Evolutionary conservation across 2,113 vertebrate genomes (phyloP), one percentile per base, ranked within the genome.

Genomic region (Gymnobelideus leadbeateri): DNA sequence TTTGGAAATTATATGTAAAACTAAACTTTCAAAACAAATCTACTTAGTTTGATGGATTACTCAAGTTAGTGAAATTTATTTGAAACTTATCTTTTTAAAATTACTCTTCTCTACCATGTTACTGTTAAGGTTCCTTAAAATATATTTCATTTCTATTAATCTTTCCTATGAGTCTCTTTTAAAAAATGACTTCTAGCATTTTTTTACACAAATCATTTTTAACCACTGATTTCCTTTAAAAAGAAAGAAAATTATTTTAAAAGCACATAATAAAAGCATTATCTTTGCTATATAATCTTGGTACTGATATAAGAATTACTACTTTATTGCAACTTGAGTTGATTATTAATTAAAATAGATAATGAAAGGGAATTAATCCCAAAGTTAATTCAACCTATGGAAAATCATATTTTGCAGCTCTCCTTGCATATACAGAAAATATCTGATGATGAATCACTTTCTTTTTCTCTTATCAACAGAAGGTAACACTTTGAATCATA

Each of bases 121-220:
- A 96, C 93, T 95, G 90, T 91, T 91, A 54, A 93, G 31, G 54
- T 89, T n/a, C 57, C 93, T 95, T 89, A 96, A 55, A 95, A 97
- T 92, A 84, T 21, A 77, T 92, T 90, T 43, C 91, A 90, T 92
- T 92, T 37, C 77, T 51, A 68, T 61, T 89, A 89, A 89, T 61
- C 95, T 91, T 31, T 77, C 91, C 49, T 61, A 3, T 89, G 51
- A 95, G 2, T 37, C 93, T 3, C 90, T 84, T 92, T 52, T 90
- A 26, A 89, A 89, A 90, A 31, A 91, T n/a, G 91, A 77, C 54
- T 95, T 23, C 92, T 96, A 89, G 93, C 11, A 95, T 12, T 95
- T 91, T 51, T 92, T 94, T 89, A 92, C 91, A n/a, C 61, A 94
- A 93, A 31, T 77, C 37, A 94, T 8, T 25, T 47, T 55, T 95